These are phyloP conservation scores for Stichopus horrens DNA, from an alignment of 53 echinoderm and acorn worm species.

Conservation along the genomic window DNA sequence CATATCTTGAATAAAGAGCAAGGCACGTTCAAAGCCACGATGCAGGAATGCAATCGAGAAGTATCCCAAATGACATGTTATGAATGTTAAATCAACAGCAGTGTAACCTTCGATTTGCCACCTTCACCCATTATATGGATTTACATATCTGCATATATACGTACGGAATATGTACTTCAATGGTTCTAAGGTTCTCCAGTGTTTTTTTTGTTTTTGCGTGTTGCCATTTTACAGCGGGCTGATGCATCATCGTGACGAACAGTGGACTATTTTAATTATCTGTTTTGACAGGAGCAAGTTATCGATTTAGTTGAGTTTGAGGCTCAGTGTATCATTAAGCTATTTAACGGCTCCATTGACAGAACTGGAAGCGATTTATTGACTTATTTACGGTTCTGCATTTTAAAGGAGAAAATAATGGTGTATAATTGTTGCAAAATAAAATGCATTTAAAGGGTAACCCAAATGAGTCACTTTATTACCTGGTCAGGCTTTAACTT, in stretches of 20 bases:
- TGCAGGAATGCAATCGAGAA: no score
- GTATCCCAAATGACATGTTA: no score
- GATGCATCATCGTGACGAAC: not conserved
- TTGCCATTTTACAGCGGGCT: no score
- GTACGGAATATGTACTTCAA: no score
- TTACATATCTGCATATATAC: no score
- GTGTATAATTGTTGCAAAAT: not conserved
- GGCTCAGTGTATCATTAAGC: not conserved
- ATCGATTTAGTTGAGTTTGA: not conserved
- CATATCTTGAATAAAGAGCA: not conserved
- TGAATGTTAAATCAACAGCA: no score
- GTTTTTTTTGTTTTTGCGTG: no score
- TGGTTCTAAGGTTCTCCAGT: no score
- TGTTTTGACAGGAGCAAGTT: not conserved
- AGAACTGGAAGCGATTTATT: not conserved
- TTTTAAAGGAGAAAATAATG: not conserved
- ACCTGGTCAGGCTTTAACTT: not conserved
- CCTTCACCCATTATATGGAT: no score
- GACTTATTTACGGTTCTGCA: not conserved
- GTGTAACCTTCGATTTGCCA: no score
- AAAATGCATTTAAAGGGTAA: not conserved
- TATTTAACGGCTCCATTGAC: not conserved
- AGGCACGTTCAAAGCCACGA: no score
- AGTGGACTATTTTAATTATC: slow-evolving; percentile 10
- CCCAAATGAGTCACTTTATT: not conserved